Conservation (phyloP, 1,140 invertebrate genomes). For the Thaumatotibia leucotreta region DNA sequence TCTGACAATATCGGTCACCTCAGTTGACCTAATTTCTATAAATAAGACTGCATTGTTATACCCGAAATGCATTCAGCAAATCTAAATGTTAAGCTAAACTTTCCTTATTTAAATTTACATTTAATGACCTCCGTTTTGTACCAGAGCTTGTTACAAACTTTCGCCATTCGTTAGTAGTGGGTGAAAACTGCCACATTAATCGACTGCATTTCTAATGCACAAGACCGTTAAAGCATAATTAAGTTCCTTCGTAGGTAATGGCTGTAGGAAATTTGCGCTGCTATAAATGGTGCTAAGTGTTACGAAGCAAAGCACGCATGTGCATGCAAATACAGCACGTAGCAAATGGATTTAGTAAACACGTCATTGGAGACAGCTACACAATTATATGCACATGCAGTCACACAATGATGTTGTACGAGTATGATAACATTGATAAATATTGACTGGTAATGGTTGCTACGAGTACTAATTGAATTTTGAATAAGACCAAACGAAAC, state of each 20-base stretch:
- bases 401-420: no score
- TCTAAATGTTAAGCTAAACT: background rate
- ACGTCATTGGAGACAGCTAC: no score
- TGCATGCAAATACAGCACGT: background rate
- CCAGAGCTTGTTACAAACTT: background rate
- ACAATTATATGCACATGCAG: no score
- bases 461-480: no score
- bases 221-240: constrained; percentile 5
- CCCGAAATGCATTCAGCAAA: background rate
- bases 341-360: background rate
- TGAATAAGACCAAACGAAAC: no score
- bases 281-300: background rate
- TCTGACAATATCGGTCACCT: no score
- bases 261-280: background rate
- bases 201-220: constrained; percentile 4
- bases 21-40: background rate
- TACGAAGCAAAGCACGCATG: background rate
- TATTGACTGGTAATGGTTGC: no score
- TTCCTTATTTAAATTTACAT: background rate
- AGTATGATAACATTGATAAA: no score
- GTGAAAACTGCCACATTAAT: background rate
- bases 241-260: background rate
- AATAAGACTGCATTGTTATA: background rate
- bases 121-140: background rate
- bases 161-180: background rate